These are phyloP conservation scores for Micromys minutus DNA, from an alignment of 2,113 vertebrate species.

Conservation along the genomic window DNA sequence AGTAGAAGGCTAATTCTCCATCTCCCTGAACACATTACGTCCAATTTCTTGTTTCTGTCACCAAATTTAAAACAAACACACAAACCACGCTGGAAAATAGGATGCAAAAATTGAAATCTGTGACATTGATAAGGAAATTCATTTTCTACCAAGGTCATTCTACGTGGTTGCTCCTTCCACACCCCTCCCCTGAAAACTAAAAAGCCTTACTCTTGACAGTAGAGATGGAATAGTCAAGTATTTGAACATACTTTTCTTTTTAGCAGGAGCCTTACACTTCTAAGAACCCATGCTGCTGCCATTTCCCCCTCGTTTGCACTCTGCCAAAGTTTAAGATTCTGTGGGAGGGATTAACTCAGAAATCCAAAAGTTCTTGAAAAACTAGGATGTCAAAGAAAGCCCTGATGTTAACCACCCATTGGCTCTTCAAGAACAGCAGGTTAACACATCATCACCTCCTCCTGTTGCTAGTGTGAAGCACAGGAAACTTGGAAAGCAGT, in stretches of 20 bases:
- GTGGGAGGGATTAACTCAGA: neutral
- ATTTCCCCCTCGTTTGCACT: neutral
- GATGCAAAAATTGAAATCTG: neutral
- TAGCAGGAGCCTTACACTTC: neutral
- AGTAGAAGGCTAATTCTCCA: neutral
- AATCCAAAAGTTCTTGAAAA: neutral
- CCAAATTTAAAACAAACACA: neutral
- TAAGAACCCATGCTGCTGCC: neutral
- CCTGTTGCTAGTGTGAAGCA: neutral
- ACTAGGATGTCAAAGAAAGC: neutral
- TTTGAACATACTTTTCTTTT: neutral
- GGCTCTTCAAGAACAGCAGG: neutral
- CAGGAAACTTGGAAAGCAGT: constrained; percentile 58
- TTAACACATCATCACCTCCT: neutral
- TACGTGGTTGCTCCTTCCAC: neutral
- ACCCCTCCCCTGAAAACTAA: neutral
- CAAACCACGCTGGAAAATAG: neutral
- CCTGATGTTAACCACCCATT: neutral
- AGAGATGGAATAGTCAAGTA: neutral
- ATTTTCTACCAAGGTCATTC: neutral
- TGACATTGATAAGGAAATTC: neutral
- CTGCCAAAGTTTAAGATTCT: neutral
- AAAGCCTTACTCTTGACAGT: neutral
- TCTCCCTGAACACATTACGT: neutral
- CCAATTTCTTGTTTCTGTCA: neutral